Percentiles rank a stretch among this genome's conserved stretches.
Conservation (phyloP, 2,888 invertebrate species). For the Lepidochitona cinerea region DNA sequence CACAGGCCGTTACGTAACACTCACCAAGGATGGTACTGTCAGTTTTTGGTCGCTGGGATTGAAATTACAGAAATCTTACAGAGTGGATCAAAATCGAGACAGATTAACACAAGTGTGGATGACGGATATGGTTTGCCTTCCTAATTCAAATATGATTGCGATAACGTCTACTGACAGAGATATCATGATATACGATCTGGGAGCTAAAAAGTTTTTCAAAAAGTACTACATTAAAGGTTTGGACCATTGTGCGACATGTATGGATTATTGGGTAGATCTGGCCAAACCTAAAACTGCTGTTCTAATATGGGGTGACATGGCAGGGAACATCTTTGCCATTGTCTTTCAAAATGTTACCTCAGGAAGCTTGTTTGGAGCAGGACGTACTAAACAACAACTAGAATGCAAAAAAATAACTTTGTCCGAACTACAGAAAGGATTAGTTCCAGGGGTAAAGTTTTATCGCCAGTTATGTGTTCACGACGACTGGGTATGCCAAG, state of each 20-base stretch:
- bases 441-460: conserved; percentile 74
- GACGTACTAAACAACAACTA: conserved; percentile 33
- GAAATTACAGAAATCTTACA: conserved; percentile 70
- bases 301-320: conserved; percentile 82
- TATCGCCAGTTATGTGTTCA: conserved; percentile 74
- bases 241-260: conserved; percentile 75
- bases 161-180: conserved; percentile 84
- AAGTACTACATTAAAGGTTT: conserved; percentile 76
- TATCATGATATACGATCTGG: conserved; percentile 81
- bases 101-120: conserved; percentile 77
- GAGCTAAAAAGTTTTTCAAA: conserved; percentile 74
- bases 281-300: conserved; percentile 76
- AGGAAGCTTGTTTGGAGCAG: conserved; percentile 47
- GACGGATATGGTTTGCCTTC: conserved; percentile 81
- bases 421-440: conserved; percentile 42
- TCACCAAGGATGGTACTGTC: conserved; percentile 83
- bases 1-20: conserved; percentile 81
- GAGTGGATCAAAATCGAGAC: conserved; percentile 69
- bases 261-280: conserved; percentile 76
- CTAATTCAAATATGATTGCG: conserved; percentile 84
- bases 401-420: conserved; percentile 40
- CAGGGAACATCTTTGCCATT: conserved; percentile 74
- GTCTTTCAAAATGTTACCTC: conserved; percentile 43
- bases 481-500: conserved; percentile 80
- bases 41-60: conserved; percentile 85